Conservation (phyloP, 2,113 vertebrate genomes). For the Peromyscus polionotus region DNA sequence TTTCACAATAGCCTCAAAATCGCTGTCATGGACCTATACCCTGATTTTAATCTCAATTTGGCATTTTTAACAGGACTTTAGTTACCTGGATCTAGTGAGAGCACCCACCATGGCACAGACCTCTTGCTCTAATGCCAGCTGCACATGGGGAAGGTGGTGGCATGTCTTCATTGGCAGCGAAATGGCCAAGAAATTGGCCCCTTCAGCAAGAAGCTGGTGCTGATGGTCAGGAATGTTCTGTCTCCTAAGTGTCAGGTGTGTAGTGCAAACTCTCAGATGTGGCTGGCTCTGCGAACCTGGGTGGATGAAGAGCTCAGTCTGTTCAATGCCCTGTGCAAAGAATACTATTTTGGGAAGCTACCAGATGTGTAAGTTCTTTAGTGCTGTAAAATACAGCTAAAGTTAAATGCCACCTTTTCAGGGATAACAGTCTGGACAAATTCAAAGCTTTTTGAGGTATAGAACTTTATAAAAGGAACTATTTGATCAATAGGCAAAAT, state of each 20-base stretch:
- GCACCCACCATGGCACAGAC: constrained; percentile 29
- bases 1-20: not conserved
- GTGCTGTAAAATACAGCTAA: constrained; percentile 72
- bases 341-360: constrained; percentile 67
- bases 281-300: not conserved
- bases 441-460: constrained; percentile 67
- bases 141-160: not conserved
- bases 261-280: not conserved
- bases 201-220: not conserved
- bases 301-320: constrained; percentile 5
- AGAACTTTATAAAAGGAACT: constrained; percentile 73
- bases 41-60: constrained; percentile 54
- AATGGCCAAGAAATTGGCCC: not conserved
- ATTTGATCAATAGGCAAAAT: constrained; percentile 53
- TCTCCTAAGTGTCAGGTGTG: not conserved
- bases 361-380: constrained; percentile 73
- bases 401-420: constrained; percentile 70
- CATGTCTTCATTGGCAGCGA: not conserved
- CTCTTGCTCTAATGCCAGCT: constrained; percentile 44
- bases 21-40: constrained; percentile 43
- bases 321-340: constrained; percentile 35
- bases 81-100: not conserved
- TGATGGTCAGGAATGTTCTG: constrained; percentile 43
- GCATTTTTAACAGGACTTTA: constrained; percentile 51
- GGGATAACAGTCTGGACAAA: constrained; percentile 58